Evolutionary conservation across 1,140 invertebrate genomes (phyloP).

Genomic region (Danaus melanippus): DNA sequence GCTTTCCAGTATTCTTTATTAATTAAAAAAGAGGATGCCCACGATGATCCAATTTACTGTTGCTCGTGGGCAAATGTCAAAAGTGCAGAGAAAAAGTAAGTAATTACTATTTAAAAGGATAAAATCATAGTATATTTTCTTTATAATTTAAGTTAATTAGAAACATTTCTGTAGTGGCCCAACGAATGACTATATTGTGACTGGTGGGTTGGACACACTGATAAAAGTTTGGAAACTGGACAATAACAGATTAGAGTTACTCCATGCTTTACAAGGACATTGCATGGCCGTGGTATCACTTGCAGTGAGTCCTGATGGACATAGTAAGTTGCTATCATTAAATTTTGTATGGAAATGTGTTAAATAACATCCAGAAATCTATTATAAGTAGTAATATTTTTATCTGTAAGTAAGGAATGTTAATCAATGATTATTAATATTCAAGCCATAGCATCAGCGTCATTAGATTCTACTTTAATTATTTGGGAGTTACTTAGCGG

Average conservation of each 20-base stretch:
- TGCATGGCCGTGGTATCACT: slow-evolving; percentile 94
- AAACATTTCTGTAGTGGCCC: slow-evolving; percentile 66
- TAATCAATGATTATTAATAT: slow-evolving; percentile 28
- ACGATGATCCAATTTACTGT: slow-evolving; percentile 93
- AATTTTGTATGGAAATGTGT: neutral
- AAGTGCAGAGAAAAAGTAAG: slow-evolving; percentile 66
- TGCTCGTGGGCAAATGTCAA: slow-evolving; percentile 86
- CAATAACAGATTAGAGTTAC: slow-evolving; percentile 82
- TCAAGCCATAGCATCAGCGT: slow-evolving; percentile 91
- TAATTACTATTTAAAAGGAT: slow-evolving; percentile 6
- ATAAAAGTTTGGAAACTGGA: slow-evolving; percentile 90
- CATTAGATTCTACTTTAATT: slow-evolving; percentile 90
- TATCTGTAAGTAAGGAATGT: neutral
- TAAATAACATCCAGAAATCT: neutral
- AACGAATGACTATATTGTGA: slow-evolving; percentile 85
- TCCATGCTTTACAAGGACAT: slow-evolving; percentile 89
- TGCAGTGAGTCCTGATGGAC: slow-evolving; percentile 89
- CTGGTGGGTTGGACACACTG: slow-evolving; percentile 92
- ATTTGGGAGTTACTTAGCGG: slow-evolving; percentile 93
- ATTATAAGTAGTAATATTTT: neutral
- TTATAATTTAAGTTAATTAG: neutral
- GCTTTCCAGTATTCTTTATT: slow-evolving; percentile 50
- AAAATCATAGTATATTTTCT: neutral
- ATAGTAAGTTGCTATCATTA: slow-evolving; percentile 75
- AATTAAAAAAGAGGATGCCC: slow-evolving; percentile 90